A percentile compares a stretch with the other conserved stretches of the same genome.
These are phyloP conservation scores for Stictocephala bisonia DNA, from an alignment of 2,888 invertebrate genomes.

Conservation along the genomic window DNA sequence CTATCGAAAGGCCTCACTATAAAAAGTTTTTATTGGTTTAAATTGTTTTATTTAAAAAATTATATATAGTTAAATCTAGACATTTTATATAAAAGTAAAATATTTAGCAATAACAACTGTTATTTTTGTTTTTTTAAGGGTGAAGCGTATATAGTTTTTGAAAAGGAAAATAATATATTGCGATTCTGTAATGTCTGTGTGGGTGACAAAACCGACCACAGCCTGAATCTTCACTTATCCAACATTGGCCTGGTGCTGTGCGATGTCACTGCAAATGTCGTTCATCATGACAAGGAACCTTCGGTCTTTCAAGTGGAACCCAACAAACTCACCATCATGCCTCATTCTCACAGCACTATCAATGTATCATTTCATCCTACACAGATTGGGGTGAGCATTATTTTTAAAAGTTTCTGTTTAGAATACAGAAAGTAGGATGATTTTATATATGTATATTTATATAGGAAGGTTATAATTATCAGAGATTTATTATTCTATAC, in stretches of 20 bases:
- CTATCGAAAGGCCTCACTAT: too few species aligned
- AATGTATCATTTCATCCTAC: slow-evolving; percentile 12
- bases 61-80: too few species aligned
- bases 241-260: slow-evolving; percentile 27
- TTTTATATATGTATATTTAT: too few species aligned
- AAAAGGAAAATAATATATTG: neutral
- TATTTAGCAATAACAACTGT: neutral
- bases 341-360: slow-evolving; percentile 5
- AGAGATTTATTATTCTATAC: too few species aligned
- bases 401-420: neutral
- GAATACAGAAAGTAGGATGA: too few species aligned
- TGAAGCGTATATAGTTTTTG: neutral
- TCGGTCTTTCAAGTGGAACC: neutral
- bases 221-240: slow-evolving; percentile 32
- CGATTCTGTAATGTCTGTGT: slow-evolving; percentile 28
- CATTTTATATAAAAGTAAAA: neutral
- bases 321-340: slow-evolving; percentile 13
- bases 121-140: too few species aligned
- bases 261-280: neutral
- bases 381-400: slow-evolving; percentile 28
- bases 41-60: too few species aligned
- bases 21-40: too few species aligned
- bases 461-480: too few species aligned
- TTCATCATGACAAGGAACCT: neutral
- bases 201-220: neutral